Evolutionary conservation across 2,797 vertebrate genomes (phyloP), one percentile per base, ranked within the genome.

Genomic region (Orestias chungarensis): DNA sequence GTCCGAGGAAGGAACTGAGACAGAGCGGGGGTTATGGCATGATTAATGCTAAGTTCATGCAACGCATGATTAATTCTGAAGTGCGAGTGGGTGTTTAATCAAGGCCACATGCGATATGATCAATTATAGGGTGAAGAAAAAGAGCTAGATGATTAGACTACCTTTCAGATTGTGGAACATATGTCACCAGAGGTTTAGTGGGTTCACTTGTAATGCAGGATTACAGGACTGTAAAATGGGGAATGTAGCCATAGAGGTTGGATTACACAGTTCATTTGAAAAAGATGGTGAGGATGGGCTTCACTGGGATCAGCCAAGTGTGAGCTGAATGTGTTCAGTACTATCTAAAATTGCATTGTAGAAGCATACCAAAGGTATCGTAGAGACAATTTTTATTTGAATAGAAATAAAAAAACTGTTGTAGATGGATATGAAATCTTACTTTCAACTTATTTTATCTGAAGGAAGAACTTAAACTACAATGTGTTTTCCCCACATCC

Each of bases 41-140:
- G 92, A 94, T 94, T 93, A 92, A 93, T 94, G 89, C 80, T 82
- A 85, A 89, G 86, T 92, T 93, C 91, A 89, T 87, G 87, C 90
- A 81, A 86, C 85, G 91, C 83, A 85, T 93, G 90, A 94, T 94
- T 93, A 93, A 95, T 94, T 86, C 80, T 87, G 86, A 92, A 89
- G 86, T 82, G 73, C 38, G 86, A 86, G 88, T 91, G 87, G 90
- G 91, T 89, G 88, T 91, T 91, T 90, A 91, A 93, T 93, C 86
- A 93, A 84, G 80, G 85, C 82, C 86, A 86, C 91, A 86, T 90
- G 90, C 68, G 87, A 93, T 91, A 92, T 91, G 87, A 93, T 93
- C 89, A 91, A 90, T 92, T 93, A 91, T 87, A 78, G 82, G 78
- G 82, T 77, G 84, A 79, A 76, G 89, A 89, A 85, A 87, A 86